These are phyloP conservation scores for Tetraodon nigroviridis DNA, from an alignment of 2,113 vertebrate genomes.

Conservation along the genomic window DNA sequence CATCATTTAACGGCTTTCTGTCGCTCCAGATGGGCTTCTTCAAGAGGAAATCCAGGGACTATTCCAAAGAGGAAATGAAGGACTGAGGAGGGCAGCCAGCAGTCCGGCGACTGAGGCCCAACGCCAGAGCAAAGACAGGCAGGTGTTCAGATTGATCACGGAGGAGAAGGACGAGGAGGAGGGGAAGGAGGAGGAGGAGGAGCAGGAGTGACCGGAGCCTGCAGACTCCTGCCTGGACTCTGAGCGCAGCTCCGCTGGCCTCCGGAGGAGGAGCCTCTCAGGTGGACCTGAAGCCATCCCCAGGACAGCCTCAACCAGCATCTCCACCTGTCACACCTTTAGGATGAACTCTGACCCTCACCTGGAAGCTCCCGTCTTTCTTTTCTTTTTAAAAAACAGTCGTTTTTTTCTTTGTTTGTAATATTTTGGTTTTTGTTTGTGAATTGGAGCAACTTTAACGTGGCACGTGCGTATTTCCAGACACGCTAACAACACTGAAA, in stretches of 20 bases:
- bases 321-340: slow-evolving; percentile 1
- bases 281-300: slow-evolving; percentile 43
- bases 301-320: neutral
- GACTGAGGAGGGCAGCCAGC: slow-evolving; percentile 46
- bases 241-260: neutral
- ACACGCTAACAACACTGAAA: slow-evolving; percentile 20
- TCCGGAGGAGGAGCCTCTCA: slow-evolving; percentile 44
- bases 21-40: slow-evolving; percentile 74
- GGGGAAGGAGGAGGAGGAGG: no score
- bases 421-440: slow-evolving; percentile 23
- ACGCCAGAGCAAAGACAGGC: slow-evolving; percentile 11
- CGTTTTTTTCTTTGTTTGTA: slow-evolving; percentile 30
- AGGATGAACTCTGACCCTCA: slow-evolving; percentile 21
- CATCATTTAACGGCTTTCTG: slow-evolving; percentile 8
- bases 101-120: slow-evolving; percentile 16
- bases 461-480: slow-evolving; percentile 47
- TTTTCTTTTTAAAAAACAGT: slow-evolving; percentile 20
- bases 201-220: slow-evolving; percentile 9
- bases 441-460: slow-evolving; percentile 19
- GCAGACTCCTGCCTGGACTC: no score
- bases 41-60: slow-evolving; percentile 74
- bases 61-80: slow-evolving; percentile 70
- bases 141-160: slow-evolving; percentile 6
- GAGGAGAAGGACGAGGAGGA: no score
- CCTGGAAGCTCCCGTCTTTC: slow-evolving; percentile 3